Evolutionary conservation across 2,797 vertebrate genomes (phyloP).

Genomic region (Xenentodon cancila): DNA sequence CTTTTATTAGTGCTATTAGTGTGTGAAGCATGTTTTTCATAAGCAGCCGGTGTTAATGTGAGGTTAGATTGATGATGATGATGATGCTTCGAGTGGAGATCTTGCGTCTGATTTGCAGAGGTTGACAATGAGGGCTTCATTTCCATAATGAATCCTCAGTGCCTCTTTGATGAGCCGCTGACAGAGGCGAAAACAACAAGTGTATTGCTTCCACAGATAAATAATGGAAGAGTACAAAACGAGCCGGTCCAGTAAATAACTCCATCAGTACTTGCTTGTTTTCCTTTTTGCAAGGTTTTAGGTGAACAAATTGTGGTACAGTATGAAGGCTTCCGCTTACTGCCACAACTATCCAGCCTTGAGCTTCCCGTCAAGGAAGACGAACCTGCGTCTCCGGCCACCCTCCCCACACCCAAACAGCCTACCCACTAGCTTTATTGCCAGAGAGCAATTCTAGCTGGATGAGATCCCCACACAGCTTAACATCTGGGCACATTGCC

Average conservation of each 20-base stretch:
- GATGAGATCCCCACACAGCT: slow-evolving; percentile 83
- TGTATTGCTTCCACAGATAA: slow-evolving; percentile 45
- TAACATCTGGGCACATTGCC: slow-evolving; percentile 84
- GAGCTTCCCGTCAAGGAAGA: slow-evolving; percentile 54
- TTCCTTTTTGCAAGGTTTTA: slow-evolving; percentile 2
- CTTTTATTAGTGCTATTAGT: slow-evolving; percentile 68
- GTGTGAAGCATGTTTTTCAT: slow-evolving; percentile 60
- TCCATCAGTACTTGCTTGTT: slow-evolving; percentile 15
- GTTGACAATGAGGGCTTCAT: slow-evolving; percentile 72
- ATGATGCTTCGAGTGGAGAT: slow-evolving; percentile 55
- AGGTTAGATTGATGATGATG: slow-evolving; percentile 72
- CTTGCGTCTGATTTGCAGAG: slow-evolving; percentile 62
- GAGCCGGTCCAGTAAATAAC: slow-evolving; percentile 49
- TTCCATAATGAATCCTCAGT: slow-evolving; percentile 76
- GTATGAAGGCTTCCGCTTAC: slow-evolving; percentile 26
- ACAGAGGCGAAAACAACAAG: slow-evolving; percentile 69
- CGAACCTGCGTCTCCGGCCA: slow-evolving; percentile 42
- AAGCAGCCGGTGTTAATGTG: slow-evolving; percentile 62
- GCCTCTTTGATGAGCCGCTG: slow-evolving; percentile 70
- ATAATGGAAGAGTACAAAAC: slow-evolving; percentile 46
- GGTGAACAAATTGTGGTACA: slow-evolving; percentile 45
- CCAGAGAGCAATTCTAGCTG: slow-evolving; percentile 72
- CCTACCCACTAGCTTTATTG: slow-evolving; percentile 74
- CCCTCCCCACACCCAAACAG: slow-evolving; percentile 42
- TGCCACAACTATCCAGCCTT: slow-evolving; percentile 29